These are phyloP conservation scores for Dinomys branickii DNA, from an alignment of 2,113 vertebrate species.

Conservation along the genomic window DNA sequence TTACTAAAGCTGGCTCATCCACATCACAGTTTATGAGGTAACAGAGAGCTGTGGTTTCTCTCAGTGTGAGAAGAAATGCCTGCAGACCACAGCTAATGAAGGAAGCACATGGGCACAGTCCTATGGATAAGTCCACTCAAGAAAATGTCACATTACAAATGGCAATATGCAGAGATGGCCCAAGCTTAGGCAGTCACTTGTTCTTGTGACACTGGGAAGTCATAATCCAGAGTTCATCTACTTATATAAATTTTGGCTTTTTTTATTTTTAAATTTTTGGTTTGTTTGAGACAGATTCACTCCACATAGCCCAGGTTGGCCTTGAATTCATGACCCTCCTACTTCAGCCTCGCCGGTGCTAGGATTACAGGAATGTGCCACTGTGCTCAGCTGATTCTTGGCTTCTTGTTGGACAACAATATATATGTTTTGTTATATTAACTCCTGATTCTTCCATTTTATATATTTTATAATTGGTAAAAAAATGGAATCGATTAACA, in stretches of 20 bases:
- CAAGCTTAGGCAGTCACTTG: neutral
- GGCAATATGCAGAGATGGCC: neutral
- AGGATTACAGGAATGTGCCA: neutral
- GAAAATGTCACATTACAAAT: slow-evolving; percentile 38
- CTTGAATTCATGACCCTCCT: neutral
- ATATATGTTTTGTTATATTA: slow-evolving; percentile 1
- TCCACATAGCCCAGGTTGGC: neutral
- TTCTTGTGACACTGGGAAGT: neutral
- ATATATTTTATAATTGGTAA: neutral
- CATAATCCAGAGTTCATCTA: neutral
- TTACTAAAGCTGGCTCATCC: slow-evolving; percentile 52
- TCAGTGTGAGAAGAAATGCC: slow-evolving; percentile 47
- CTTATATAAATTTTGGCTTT: neutral
- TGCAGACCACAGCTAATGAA: slow-evolving; percentile 22
- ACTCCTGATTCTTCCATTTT: neutral
- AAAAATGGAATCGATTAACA: neutral
- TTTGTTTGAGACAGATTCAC: neutral
- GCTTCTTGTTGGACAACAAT: slow-evolving; percentile 34
- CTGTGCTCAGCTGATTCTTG: neutral
- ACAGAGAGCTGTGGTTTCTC: neutral
- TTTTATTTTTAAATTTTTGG: neutral
- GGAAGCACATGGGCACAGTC: neutral
- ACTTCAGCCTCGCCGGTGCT: neutral
- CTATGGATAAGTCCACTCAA: slow-evolving; percentile 26
- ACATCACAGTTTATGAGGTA: slow-evolving; percentile 52